These are phyloP conservation scores for Drosophila mettleri DNA, from an alignment of 2,888 invertebrate genomes.

Conservation along the genomic window DNA sequence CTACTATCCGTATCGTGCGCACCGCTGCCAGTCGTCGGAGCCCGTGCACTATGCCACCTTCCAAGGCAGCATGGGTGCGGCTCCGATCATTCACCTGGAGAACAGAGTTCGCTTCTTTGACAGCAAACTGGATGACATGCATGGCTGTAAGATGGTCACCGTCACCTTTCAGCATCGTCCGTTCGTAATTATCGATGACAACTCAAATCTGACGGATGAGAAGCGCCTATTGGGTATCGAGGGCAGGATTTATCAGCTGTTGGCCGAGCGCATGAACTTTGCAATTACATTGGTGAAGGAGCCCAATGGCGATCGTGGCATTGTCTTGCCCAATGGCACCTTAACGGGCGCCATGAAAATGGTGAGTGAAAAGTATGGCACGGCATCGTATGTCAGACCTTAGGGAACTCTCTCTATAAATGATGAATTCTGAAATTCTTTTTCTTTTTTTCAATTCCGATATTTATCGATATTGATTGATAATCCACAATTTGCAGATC, in stretches of 20 bases:
- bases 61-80: slow-evolving; percentile 38
- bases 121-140: slow-evolving; percentile 72
- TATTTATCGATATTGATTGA: neutral
- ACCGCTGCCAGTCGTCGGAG: slow-evolving; percentile 66
- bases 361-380: slow-evolving; percentile 61
- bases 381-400: no score
- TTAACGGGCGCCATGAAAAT: slow-evolving; percentile 75
- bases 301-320: slow-evolving; percentile 57
- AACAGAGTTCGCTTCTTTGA: slow-evolving; percentile 66
- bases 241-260: slow-evolving; percentile 69
- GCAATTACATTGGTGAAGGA: slow-evolving; percentile 60
- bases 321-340: slow-evolving; percentile 73
- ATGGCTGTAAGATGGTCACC: slow-evolving; percentile 74
- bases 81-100: slow-evolving; percentile 25
- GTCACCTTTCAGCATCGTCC: slow-evolving; percentile 76
- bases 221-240: slow-evolving; percentile 78
- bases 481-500: slow-evolving; percentile 51
- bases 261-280: slow-evolving; percentile 82
- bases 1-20: slow-evolving; percentile 77
- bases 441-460: no score
- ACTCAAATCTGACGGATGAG: slow-evolving; percentile 5
- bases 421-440: no score
- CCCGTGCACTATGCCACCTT: slow-evolving; percentile 74
- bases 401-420: no score
- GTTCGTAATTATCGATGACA: slow-evolving; percentile 63